Evolutionary conservation across 2,888 invertebrate genomes (phyloP), one percentile per base, ranked within the genome.

Genomic region (Eilema griseolum): DNA sequence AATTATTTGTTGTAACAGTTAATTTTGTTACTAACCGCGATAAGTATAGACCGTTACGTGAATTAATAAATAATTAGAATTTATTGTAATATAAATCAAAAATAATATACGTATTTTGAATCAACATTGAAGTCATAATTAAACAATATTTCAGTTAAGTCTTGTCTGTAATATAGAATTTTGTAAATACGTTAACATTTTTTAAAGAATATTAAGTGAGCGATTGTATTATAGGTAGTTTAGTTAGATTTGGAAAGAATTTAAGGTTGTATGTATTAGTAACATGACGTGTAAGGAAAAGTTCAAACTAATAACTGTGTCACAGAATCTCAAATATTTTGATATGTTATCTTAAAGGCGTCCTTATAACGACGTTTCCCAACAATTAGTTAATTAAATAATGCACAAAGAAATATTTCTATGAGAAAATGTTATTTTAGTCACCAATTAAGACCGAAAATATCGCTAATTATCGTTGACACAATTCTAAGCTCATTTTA

Each of bases 331-430:
- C 20, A 71, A 46, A 23, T 67, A 64, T 67, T 71, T 61, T 60
- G 60, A 67, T 31, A 8, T 61, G 20, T 41, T 52, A 64, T 46
- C 59, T 71, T 31, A 68, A 68, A 71, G 59, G 65, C 56, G 61
- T 71, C 60, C 62, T 67, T 56, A 28, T 37, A 14, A n/a, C 52
- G 61, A 59, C 20, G 37, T 57, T 72, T 69, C 69, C 37, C 68
- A 72, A 72, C 69, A 72, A 61, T 72, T 61, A 69, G 33, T 37
- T 68, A 60, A 72, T 72, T 72, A 52, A 59, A 69, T 31, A 61
- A 24, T 67, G 52, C 59, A 72, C 66, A 66, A 69, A 69, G 72
- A 61, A 67, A 72, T 72, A 66, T 72, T 72, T 72, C 10, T 72
- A 69, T 72, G 72, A 60, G 72, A 72, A 69, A 68, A 69, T 66